Evolutionary conservation across 2,888 invertebrate species (phyloP), one percentile per base, ranked within the genome.

Genomic region (Synergus japonicus): DNA sequence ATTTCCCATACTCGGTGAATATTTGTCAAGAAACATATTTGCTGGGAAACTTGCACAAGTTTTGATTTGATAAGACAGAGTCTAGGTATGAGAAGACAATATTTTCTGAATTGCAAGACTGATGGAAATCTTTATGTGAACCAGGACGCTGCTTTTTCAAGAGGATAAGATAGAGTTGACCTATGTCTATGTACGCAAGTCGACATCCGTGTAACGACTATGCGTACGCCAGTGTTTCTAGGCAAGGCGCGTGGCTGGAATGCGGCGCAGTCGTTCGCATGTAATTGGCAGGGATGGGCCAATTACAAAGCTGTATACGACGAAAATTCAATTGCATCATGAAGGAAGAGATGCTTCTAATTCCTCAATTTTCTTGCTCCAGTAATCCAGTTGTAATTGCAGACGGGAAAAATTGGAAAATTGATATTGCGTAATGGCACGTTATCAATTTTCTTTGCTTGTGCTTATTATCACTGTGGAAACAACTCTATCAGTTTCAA

Each of bases 181-280:
- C 54, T 54, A 18, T 73, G 73, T 15, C 73, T 73, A 58, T 54
- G 54, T 73, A 73, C 73, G 73, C 73, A 73, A 73, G 54, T 73
- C 73, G 37, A 73, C 73, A 73, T 54, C 73, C 73, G 41, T 73
- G 73, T 58, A 73, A 58, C 54, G 54, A 58, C 54, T n/a, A 63
- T 86, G 87, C 86, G 86, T 90, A 90, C 90, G 89, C 88, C 87
- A 89, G 85, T 89, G 89, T 85, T 85, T 85, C 87, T 87, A 88
- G 87, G 86, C 86, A 89, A 90, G 91, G 90, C 91, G 90, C 91
- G 91, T 91, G 91, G 91, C 91, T 90, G 91, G 91, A 91, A 91
- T 91, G 91, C 88, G 87, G 88, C 87, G 83, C 86, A 88, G 83
- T 83, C 86, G 85, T 86, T 86, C 83, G 76, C 15, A 63, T 46